Evolutionary conservation across 2,888 invertebrate genomes (phyloP).

Genomic region (Diloba caeruleocephala): DNA sequence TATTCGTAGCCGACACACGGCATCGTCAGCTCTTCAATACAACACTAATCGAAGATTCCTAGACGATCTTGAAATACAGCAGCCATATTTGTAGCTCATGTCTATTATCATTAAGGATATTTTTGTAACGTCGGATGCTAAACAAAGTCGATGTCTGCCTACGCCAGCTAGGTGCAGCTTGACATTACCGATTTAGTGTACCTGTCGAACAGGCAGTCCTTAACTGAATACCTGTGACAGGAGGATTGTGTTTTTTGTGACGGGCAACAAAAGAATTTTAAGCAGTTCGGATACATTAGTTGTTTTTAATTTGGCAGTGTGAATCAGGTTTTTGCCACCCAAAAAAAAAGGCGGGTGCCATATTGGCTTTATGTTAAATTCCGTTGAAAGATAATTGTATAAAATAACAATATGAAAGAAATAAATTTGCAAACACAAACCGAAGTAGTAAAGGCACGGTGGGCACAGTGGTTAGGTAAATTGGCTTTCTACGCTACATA

Average conservation of each 20-base stretch:
- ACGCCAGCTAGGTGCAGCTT: slow-evolving; percentile 36
- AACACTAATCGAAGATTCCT: neutral
- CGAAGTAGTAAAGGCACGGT: too few species aligned
- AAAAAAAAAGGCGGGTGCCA: too few species aligned
- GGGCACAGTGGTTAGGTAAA: too few species aligned
- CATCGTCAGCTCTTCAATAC: neutral
- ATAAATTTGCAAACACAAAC: too few species aligned
- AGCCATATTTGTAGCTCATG: slow-evolving; percentile 15
- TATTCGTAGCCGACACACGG: too few species aligned
- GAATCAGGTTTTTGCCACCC: neutral
- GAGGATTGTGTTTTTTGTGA: slow-evolving; percentile 19
- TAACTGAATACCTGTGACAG: slow-evolving; percentile 31
- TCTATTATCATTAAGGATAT: slow-evolving; percentile 32
- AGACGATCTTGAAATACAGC: slow-evolving; percentile 1
- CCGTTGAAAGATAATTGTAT: too few species aligned
- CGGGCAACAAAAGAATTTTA: slow-evolving; percentile 8
- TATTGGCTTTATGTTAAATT: too few species aligned
- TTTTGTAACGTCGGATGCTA: slow-evolving; percentile 23
- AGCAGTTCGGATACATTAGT: slow-evolving; percentile 7
- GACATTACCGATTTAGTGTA: slow-evolving; percentile 43
- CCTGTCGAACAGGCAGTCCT: slow-evolving; percentile 40
- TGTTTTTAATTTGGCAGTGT: neutral
- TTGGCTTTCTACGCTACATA: too few species aligned
- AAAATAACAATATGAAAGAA: too few species aligned
- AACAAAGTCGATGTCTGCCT: slow-evolving; percentile 41